Percentiles rank a stretch among this genome's conserved stretches.
phyloP scores from a whole-genome alignment of 2,113 vertebrate species.

The Passerina amoena region DNA sequence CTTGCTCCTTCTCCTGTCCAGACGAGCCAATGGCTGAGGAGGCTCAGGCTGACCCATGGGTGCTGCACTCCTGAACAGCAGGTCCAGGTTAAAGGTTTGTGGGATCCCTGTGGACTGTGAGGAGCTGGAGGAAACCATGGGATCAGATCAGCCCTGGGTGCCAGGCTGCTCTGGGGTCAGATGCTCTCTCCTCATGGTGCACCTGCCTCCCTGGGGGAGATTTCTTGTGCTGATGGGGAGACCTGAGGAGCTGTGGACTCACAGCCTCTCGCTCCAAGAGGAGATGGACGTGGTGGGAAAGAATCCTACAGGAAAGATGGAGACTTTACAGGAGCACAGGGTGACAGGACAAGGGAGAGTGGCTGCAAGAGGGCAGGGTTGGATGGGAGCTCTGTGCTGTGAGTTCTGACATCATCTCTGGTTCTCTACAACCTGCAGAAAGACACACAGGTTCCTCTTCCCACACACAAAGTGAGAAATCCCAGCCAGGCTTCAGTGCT shows the following conservation, averaged over 20 bases:
- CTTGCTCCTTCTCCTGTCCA: background rate
- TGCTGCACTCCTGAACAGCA: accelerated
- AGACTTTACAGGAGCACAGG: accelerated
- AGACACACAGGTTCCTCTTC: background rate
- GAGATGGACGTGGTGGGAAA: background rate
- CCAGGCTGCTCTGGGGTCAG: background rate
- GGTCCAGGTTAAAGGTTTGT: background rate
- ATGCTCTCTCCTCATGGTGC: background rate
- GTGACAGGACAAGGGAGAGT: background rate
- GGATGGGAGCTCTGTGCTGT: accelerated
- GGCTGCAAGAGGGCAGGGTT: background rate
- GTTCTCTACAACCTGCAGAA: background rate
- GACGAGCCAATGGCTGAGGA: background rate
- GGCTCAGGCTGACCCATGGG: background rate
- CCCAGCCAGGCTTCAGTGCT: background rate
- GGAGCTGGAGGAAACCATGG: background rate
- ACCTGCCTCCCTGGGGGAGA: accelerated
- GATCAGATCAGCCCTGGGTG: background rate
- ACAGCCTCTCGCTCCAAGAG: background rate
- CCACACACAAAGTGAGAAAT: background rate
- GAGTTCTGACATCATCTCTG: accelerated
- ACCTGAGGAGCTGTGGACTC: background rate
- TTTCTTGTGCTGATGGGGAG: background rate
- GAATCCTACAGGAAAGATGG: accelerated
- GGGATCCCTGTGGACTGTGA: background rate